Percentiles rank a stretch among this genome's conserved stretches.
Conservation (phyloP, 2,797 vertebrate species). For the Poecilia gillii region DNA sequence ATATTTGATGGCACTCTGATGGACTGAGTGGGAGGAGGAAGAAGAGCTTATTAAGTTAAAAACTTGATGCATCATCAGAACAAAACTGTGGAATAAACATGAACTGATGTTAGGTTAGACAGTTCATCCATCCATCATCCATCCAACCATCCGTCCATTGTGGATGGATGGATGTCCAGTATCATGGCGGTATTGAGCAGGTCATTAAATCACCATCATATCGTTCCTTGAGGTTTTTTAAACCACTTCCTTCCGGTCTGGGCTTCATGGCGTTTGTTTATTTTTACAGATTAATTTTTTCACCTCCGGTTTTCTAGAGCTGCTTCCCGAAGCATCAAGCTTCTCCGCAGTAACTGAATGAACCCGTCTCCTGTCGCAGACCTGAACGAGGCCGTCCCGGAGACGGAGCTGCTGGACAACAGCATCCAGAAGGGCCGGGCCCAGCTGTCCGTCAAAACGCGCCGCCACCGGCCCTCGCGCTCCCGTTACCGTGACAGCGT, state of each 20-base stretch:
- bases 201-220: too few species aligned
- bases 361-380: slow-evolving; percentile 65
- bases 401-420: slow-evolving; percentile 90
- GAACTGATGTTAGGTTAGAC: background rate
- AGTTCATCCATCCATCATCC: background rate
- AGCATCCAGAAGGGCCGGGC: slow-evolving; percentile 91
- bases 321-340: background rate
- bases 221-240: too few species aligned
- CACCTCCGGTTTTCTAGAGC: background rate
- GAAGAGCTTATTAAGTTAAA: slow-evolving; percentile 1
- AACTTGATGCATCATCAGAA: slow-evolving; percentile 3
- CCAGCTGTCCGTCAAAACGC: slow-evolving; percentile 85
- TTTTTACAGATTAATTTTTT: background rate
- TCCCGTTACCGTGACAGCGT: slow-evolving; percentile 88
- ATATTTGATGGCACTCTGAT: slow-evolving; percentile 46
- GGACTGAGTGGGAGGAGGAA: slow-evolving; percentile 21
- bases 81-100: background rate
- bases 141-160: background rate
- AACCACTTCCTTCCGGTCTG: too few species aligned
- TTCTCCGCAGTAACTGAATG: background rate
- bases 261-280: too few species aligned
- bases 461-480: slow-evolving; percentile 86
- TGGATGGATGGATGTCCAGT: too few species aligned
- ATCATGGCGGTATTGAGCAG: too few species aligned
- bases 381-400: slow-evolving; percentile 88